Evolutionary conservation across 2,888 invertebrate genomes (phyloP).

Genomic region (Andricus curvator): DNA sequence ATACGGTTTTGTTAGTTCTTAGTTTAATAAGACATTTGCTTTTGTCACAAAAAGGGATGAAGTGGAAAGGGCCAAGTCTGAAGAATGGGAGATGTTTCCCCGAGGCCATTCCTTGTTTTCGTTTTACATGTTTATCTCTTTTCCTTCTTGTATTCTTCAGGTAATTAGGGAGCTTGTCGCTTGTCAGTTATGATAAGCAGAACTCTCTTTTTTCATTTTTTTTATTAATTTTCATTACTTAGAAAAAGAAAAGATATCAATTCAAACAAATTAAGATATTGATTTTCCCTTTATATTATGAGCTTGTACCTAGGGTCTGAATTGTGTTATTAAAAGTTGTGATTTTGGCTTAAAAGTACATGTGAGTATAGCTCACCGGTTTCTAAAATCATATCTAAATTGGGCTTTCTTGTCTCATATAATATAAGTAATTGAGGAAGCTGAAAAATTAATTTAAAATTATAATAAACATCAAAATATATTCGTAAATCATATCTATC

Average conservation of each 20-base stretch:
- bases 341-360: no score
- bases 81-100: background rate
- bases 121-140: background rate
- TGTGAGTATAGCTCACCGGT: no score
- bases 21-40: background rate
- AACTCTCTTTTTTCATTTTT: background rate
- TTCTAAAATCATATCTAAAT: no score
- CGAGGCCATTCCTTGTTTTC: slow-evolving; percentile 6
- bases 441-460: no score
- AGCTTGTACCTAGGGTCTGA: no score
- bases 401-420: no score
- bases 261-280: no score
- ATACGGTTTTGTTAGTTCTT: background rate
- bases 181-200: background rate
- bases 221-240: background rate
- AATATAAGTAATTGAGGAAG: no score
- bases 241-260: background rate
- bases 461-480: background rate
- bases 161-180: background rate
- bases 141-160: background rate
- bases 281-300: no score
- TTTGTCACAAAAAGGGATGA: background rate
- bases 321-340: no score
- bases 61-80: background rate
- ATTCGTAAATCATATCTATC: background rate